Conservation (phyloP, 2,888 invertebrate species). For the Caenorhabditis uteleia region DNA sequence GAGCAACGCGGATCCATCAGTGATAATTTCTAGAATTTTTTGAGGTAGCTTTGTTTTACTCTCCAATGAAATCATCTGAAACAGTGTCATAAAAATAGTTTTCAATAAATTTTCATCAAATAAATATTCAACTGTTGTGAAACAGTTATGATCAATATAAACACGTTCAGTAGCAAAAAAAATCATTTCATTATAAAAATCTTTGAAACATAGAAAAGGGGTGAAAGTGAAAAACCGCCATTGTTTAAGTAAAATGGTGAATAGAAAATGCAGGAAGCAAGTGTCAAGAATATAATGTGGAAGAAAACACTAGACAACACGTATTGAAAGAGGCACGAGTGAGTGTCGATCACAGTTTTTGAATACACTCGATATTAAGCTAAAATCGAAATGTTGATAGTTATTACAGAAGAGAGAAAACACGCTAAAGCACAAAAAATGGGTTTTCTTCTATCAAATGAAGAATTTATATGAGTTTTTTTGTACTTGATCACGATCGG, state of each 20-base stretch:
- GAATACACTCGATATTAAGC: slow-evolving; percentile 18
- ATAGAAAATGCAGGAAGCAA: not conserved
- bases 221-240: not conserved
- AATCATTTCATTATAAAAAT: not conserved
- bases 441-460: not conserved
- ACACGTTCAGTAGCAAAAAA: not conserved
- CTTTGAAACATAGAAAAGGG: not conserved
- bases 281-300: not conserved
- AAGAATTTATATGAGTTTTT: not conserved
- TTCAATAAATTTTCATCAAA: too few species aligned
- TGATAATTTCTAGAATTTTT: slow-evolving; percentile 34
- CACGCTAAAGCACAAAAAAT: not conserved
- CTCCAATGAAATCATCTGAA: slow-evolving; percentile 36
- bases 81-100: too few species aligned
- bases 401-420: slow-evolving; percentile 1
- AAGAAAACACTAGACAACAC: slow-evolving; percentile 18
- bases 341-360: slow-evolving; percentile 27
- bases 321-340: slow-evolving; percentile 36
- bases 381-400: not conserved
- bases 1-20: slow-evolving; percentile 25
- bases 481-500: not conserved
- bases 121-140: not conserved
- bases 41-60: slow-evolving; percentile 35
- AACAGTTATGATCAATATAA: not conserved
- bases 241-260: not conserved